These are phyloP conservation scores for Globicephala melas DNA, from an alignment of 2,113 vertebrate species.

Conservation along the genomic window DNA sequence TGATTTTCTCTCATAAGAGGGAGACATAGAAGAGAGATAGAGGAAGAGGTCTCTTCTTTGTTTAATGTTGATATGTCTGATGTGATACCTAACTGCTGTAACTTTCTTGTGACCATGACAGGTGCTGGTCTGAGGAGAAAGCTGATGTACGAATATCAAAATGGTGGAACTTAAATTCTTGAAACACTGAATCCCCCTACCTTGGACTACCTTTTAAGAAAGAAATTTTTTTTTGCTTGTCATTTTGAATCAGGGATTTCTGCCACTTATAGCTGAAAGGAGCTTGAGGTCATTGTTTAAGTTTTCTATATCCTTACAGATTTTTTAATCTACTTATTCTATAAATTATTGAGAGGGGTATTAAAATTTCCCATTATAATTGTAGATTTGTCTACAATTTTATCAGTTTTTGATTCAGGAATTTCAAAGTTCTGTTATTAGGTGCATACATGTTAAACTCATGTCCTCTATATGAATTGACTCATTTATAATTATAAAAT, in stretches of 20 bases:
- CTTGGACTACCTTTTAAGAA: not conserved
- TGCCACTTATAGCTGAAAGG: not conserved
- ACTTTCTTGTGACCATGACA: not conserved
- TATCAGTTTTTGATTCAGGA: not conserved
- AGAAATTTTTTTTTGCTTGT: not conserved
- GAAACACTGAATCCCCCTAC: not conserved
- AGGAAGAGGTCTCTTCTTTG: not conserved
- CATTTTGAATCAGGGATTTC: not conserved
- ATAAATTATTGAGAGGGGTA: not conserved
- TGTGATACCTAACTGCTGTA: not conserved
- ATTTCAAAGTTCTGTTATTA: not conserved
- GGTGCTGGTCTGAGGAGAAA: not conserved
- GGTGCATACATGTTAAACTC: conserved; percentile 22
- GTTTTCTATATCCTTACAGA: not conserved
- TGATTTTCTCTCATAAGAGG: not conserved
- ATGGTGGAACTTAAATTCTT: not conserved
- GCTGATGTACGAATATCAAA: not conserved
- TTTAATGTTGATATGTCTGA: not conserved
- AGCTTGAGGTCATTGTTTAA: not conserved
- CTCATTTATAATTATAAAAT: conserved; percentile 15
- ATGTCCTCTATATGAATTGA: not conserved
- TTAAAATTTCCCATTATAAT: conserved; percentile 24
- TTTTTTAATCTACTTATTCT: not conserved
- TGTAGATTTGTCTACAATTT: conserved; percentile 28
- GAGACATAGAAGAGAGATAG: not conserved